Evolutionary conservation across 2,888 invertebrate genomes (phyloP).

Genomic region (Sphinx pinastri): DNA sequence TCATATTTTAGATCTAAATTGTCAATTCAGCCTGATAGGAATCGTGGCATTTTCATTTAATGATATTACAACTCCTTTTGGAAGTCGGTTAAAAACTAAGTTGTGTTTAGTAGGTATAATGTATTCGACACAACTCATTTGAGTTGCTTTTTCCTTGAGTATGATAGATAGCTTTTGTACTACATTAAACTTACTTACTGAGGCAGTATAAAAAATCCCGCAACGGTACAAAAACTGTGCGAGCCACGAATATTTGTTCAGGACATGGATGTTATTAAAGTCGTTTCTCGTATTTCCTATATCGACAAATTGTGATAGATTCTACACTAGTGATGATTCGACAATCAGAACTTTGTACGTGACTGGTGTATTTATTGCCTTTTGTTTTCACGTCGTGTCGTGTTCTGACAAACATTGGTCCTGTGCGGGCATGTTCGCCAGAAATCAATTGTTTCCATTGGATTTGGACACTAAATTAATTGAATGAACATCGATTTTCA

Average conservation of each 20-base stretch:
- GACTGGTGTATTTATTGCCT: not conserved
- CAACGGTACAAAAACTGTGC: no score
- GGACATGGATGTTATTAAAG: no score
- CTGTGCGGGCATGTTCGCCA: constrained; percentile 34
- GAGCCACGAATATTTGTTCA: no score
- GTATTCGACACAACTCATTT: no score
- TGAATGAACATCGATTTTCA: constrained; percentile 43
- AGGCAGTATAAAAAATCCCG: no score
- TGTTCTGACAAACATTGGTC: constrained; percentile 29
- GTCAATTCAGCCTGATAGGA: constrained; percentile 1
- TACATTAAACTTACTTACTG: no score
- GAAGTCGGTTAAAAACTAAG: not conserved
- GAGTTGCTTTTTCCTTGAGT: no score
- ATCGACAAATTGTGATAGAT: no score
- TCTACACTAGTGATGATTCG: not conserved
- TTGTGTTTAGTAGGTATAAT: no score
- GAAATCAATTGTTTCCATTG: constrained; percentile 40
- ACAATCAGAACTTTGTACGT: not conserved
- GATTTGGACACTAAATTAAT: constrained; percentile 42
- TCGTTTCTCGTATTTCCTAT: no score
- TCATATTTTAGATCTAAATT: constrained; percentile 1
- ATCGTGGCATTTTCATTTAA: not conserved
- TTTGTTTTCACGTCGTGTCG: constrained; percentile 8
- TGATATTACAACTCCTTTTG: no score
- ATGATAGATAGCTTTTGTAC: no score